These are phyloP conservation scores for Lophotriccus pileatus DNA, from an alignment of 2,797 vertebrate species.

Conservation along the genomic window DNA sequence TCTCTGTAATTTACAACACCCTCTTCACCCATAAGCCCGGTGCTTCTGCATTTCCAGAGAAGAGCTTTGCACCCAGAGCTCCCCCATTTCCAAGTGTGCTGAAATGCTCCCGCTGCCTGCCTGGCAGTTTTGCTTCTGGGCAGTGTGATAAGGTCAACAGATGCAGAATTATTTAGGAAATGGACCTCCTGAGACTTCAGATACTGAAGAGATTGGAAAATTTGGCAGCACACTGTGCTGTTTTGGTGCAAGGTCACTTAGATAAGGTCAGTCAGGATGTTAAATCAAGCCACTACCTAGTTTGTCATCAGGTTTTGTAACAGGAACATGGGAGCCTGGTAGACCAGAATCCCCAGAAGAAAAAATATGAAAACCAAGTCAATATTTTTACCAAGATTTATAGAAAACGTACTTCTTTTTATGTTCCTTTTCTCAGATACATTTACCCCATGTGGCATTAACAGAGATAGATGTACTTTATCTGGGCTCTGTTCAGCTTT, in stretches of 20 bases:
- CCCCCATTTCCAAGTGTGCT: neutral
- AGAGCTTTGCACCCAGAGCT: neutral
- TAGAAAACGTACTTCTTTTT: neutral
- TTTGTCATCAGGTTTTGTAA: conserved; percentile 60
- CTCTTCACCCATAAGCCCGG: neutral
- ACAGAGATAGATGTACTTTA: neutral
- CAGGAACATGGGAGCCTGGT: neutral
- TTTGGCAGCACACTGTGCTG: conserved; percentile 41
- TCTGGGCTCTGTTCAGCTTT: neutral
- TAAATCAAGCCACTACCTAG: conserved; percentile 43
- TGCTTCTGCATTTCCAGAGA: neutral
- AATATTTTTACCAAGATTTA: conserved; percentile 20
- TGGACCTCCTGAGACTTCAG: conserved; percentile 19
- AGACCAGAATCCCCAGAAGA: neutral
- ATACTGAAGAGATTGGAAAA: conserved; percentile 35
- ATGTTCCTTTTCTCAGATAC: neutral
- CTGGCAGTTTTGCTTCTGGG: neutral
- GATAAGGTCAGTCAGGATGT: conserved; percentile 49
- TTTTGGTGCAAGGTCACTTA: conserved; percentile 63
- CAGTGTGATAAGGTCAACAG: neutral
- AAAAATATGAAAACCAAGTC: neutral
- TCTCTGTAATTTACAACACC: neutral
- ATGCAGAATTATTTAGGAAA: conserved; percentile 13
- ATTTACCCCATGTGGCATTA: neutral
- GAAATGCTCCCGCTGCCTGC: neutral